phyloP scores from a whole-genome alignment of 2,888 invertebrate species.

The Dexiosoma caninum region DNA sequence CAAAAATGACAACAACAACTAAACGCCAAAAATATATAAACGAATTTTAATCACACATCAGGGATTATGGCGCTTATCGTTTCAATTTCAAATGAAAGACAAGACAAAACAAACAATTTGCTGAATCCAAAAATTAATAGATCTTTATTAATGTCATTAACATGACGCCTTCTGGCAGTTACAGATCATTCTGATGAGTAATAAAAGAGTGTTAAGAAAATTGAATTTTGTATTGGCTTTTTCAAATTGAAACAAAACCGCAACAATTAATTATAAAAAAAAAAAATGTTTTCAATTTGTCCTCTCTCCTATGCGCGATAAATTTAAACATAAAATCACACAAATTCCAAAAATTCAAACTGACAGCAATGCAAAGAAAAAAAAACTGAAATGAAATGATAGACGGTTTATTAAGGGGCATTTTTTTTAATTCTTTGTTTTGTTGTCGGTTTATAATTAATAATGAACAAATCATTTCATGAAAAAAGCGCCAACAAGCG shows the following conservation, averaged over 20 bases:
- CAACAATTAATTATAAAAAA: slow-evolving; percentile 45
- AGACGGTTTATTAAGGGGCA: slow-evolving; percentile 39
- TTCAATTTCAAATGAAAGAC: slow-evolving; percentile 55
- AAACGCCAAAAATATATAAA: slow-evolving; percentile 20
- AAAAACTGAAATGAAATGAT: slow-evolving; percentile 14
- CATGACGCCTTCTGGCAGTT: slow-evolving; percentile 52
- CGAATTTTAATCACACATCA: slow-evolving; percentile 54
- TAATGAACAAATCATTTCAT: slow-evolving; percentile 42
- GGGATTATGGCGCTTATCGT: slow-evolving; percentile 63
- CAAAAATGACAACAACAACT: too few relatives aligned
- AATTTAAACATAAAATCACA: slow-evolving; percentile 56
- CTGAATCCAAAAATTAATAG: slow-evolving; percentile 52
- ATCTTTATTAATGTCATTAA: slow-evolving; percentile 61
- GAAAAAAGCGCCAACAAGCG: slow-evolving; percentile 61
- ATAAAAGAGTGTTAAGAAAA: slow-evolving; percentile 38
- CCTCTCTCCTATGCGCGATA: slow-evolving; percentile 66
- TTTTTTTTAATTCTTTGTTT: slow-evolving; percentile 25
- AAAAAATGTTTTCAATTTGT: slow-evolving; percentile 60
- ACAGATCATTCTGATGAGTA: slow-evolving; percentile 46
- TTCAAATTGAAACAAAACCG: background rate
- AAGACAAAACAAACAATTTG: slow-evolving; percentile 23
- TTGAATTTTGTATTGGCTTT: slow-evolving; percentile 14
- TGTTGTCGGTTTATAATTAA: slow-evolving; percentile 56
- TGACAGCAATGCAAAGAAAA: slow-evolving; percentile 29
- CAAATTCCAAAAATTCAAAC: slow-evolving; percentile 18